Percentiles rank a stretch among this genome's conserved stretches.
Conservation (phyloP, 2,888 invertebrate species). For the Calliphora vomitoria region DNA sequence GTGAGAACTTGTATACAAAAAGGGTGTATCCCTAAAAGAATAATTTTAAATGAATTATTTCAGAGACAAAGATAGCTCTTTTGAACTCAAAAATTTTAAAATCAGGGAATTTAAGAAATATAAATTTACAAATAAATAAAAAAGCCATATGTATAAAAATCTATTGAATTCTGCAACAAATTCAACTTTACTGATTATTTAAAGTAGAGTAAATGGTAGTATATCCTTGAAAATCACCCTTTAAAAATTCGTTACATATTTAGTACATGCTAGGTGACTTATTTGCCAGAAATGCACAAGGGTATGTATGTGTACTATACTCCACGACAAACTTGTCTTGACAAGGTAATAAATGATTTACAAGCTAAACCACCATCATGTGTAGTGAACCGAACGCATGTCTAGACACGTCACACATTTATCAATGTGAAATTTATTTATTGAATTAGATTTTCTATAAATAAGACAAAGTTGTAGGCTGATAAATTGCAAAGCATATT, state of each 20-base stretch:
- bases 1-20: not conserved
- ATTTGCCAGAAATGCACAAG: not conserved
- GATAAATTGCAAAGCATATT: too few species aligned
- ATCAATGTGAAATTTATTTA: constrained; percentile 29
- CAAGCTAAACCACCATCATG: constrained; percentile 8
- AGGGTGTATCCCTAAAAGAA: too few species aligned
- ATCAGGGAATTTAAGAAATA: too few species aligned
- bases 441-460: not conserved
- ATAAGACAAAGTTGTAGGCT: too few species aligned
- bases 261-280: not conserved
- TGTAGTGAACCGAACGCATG: constrained; percentile 34
- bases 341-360: constrained; percentile 15
- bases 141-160: too few species aligned
- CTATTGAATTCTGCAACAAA: too few species aligned
- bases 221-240: not conserved
- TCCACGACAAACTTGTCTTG: not conserved
- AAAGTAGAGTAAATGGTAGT: not conserved
- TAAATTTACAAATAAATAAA: too few species aligned
- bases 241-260: not conserved
- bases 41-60: too few species aligned
- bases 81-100: too few species aligned
- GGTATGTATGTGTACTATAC: not conserved
- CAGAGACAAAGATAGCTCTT: too few species aligned
- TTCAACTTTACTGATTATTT: not conserved
- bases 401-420: constrained; percentile 51